Conservation (phyloP, 2,888 invertebrate genomes). For the Torymus aiolomorphi region DNA sequence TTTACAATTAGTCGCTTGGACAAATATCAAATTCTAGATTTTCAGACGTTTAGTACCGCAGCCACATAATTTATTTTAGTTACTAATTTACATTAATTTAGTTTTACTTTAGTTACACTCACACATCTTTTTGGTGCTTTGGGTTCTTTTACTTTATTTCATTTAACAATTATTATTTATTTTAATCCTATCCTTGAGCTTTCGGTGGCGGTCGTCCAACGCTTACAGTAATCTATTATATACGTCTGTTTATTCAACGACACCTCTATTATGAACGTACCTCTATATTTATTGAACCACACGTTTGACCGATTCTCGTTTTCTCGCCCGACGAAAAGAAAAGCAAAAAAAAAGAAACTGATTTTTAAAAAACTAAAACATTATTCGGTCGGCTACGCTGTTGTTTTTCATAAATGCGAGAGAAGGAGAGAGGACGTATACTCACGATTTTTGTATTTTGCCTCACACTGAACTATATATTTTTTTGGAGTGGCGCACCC, state of each 20-base stretch:
- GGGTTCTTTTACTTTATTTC: slow-evolving; percentile 17
- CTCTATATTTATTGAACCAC: slow-evolving; percentile 29
- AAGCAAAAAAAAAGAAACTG: no score
- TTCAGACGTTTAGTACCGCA: slow-evolving; percentile 14
- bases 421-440: slow-evolving; percentile 54
- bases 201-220: slow-evolving; percentile 72
- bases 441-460: slow-evolving; percentile 72
- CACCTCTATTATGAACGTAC: slow-evolving; percentile 37
- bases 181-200: slow-evolving; percentile 60
- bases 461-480: slow-evolving; percentile 63
- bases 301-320: slow-evolving; percentile 59
- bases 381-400: slow-evolving; percentile 28
- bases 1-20: no score
- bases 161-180: slow-evolving; percentile 6
- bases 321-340: slow-evolving; percentile 9
- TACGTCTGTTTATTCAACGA: slow-evolving; percentile 47
- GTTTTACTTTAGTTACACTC: slow-evolving; percentile 15
- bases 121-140: slow-evolving; percentile 33
- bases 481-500: slow-evolving; percentile 73
- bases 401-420: slow-evolving; percentile 31
- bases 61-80: slow-evolving; percentile 16
- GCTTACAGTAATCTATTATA: slow-evolving; percentile 62
- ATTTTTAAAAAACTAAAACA: no score
- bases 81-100: slow-evolving; percentile 3
- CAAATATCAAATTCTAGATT: background rate